phyloP scores from a whole-genome alignment of 2,797 vertebrate genomes.

The Pseudomugil tenellus region DNA sequence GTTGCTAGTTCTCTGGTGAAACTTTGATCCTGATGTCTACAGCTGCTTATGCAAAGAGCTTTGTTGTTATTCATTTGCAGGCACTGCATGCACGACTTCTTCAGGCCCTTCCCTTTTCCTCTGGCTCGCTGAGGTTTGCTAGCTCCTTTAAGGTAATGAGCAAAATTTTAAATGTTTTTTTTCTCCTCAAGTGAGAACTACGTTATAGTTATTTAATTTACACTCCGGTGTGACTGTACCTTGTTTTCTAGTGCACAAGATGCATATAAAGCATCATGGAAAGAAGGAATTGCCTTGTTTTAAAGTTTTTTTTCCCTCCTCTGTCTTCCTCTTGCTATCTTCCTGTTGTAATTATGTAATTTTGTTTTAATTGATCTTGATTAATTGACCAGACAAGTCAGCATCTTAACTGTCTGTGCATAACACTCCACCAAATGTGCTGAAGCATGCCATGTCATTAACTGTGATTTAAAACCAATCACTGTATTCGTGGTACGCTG shows the following conservation, averaged over 20 bases:
- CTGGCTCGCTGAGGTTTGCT: slow-evolving; percentile 67
- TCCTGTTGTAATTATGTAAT: slow-evolving; percentile 53
- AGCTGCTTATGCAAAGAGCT: not conserved
- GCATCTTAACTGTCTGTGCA: slow-evolving; percentile 18
- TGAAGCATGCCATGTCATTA: slow-evolving; percentile 58
- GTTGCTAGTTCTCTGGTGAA: not conserved
- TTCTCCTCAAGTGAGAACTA: slow-evolving; percentile 1
- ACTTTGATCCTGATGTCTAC: not conserved
- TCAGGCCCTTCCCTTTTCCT: slow-evolving; percentile 60
- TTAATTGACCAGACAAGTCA: slow-evolving; percentile 22
- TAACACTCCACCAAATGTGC: slow-evolving; percentile 38
- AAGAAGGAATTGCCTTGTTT: slow-evolving; percentile 12
- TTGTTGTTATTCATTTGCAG: slow-evolving; percentile 54
- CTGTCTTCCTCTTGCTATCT: slow-evolving; percentile 28
- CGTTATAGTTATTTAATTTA: not conserved
- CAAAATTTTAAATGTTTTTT: not conserved
- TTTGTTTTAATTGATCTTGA: slow-evolving; percentile 57
- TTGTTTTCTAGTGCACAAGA: not conserved
- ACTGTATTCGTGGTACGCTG: slow-evolving; percentile 37
- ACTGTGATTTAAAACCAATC: slow-evolving; percentile 50
- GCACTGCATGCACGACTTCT: slow-evolving; percentile 71
- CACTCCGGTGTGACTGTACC: slow-evolving; percentile 1
- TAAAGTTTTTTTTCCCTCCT: slow-evolving; percentile 15
- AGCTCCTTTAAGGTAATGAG: slow-evolving; percentile 85
- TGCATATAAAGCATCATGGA: not conserved